Base-by-base conservation (phyloP, 2,797 vertebrate genomes). In the Mus spretus region DNA sequence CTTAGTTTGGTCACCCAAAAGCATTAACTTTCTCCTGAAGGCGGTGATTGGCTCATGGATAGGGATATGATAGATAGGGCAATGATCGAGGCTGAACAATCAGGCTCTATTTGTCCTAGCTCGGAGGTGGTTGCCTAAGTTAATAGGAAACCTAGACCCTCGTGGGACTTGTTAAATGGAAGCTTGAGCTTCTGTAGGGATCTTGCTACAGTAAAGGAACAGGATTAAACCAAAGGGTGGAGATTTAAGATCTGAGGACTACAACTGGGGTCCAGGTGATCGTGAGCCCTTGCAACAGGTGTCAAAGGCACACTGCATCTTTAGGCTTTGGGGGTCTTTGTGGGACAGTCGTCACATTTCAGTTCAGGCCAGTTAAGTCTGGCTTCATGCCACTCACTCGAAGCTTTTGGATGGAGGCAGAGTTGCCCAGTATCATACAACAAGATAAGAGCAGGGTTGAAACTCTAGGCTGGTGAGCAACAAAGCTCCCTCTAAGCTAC, bases 321-420 rank as follows among this genome's bases (percentile, higher is more conserved):
- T 40, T 3, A 75, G 67, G 74, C 34, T 88, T 85, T n/a, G 67
- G 7, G 7, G 47, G 10, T 12, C 75, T 80, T 55, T 65, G 22
- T 91, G 44, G 26, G 47, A 11, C 37, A 67, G 28, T 89, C 28
- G 63, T 83, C 96, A 50, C n/a, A 59, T 86, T 75, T 92, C 77
- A 67, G 15, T 57, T 61, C 28, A 65, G 90, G 44, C 34, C 53
- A 94, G 22, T 88, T 61, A 47, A 15, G 22, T 55, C 67, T 53
- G 31, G 37, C 72, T 84, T 88, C 37, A 63, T 63, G 89, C 61
- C n/a, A 44, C 20, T 95, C 0, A 79, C 75, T 10, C 40, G 53
- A 55, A 81, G 67, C 37, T 81, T 93, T 93, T 37, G 40, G 78
- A 50, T 37, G 44, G 44, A 89, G 50, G 22, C 37, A 57, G 57